Conservation (phyloP, 2,113 vertebrate species). For the Oxyura jamaicensis region DNA sequence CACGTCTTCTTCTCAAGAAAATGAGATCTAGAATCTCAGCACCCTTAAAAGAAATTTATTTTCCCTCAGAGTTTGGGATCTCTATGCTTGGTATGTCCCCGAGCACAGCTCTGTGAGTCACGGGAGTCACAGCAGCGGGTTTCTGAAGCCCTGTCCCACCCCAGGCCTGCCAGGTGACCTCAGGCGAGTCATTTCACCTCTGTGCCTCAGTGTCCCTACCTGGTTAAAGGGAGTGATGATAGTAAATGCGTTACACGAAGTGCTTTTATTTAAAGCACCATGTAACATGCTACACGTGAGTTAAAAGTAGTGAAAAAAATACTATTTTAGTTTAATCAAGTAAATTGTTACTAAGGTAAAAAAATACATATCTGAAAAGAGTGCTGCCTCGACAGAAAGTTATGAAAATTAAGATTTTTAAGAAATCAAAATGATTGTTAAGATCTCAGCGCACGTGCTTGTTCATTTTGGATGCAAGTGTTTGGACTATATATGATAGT, state of each 20-base stretch:
- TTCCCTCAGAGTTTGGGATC: neutral
- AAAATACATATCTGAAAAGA: constrained; percentile 8
- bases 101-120: neutral
- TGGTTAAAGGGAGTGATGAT: neutral
- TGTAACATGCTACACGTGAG: neutral
- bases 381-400: neutral
- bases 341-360: neutral
- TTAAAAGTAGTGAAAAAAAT: neutral
- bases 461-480: neutral
- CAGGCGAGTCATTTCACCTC: neutral
- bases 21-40: neutral
- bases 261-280: neutral
- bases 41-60: neutral
- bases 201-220: constrained; percentile 40
- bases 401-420: neutral
- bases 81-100: rapidly evolving
- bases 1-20: neutral
- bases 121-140: neutral
- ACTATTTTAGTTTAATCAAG: neutral
- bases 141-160: neutral
- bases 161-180: neutral
- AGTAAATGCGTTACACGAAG: neutral
- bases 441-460: neutral
- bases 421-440: constrained; percentile 43
- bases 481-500: neutral